Base-by-base conservation (phyloP, 2,888 invertebrate species). In the Pachycephus smyrnensis region DNA sequence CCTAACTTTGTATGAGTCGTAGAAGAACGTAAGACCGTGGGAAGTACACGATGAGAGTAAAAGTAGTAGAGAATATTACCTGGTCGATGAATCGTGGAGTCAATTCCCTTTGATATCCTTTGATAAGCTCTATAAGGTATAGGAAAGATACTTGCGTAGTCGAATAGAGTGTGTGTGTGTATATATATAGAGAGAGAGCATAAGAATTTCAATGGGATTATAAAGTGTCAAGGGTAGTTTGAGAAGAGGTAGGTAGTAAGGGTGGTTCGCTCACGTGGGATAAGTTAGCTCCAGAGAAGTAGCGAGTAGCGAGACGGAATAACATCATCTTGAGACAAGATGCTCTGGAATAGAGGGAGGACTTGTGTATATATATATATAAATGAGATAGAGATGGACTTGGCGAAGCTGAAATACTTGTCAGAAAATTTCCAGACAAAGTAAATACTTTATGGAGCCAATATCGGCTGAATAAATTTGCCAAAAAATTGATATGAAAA, bases 381-480 rank as follows among this genome's bases (percentile, higher is more conserved):
- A 55, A 23, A 23, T 23, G 55, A 55, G 68, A 68, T n/a, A 75
- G 75, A 23, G 35, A 74, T n/a, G 74, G 35, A 74, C 23, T 75
- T n/a, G 30, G 76, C 37, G 30, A 30, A 76, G 68, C 68, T 69
- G 30, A 32, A 69, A 76, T 76, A 76, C 73, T 36, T 68, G 76
- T 32, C 37, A 71, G 37, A 71, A 37, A 12, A 35, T 76, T 68
- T 71, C 68, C 78, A 76, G 76, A 78, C 78, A 78, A 78, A 73
- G 78, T 75, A 76, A 78, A 78, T 76, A 78, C 76, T 76, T 78
- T 68, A 68, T 68, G 30, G 55, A 68, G 32, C 35, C 76, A 78
- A 78, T 78, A 78, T 78, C 78, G 76, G 31, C 68, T 36, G 32
- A 32, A 75, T 69, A 40, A 75, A 78, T 76, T 35, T 32, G 37